These are phyloP conservation scores for Morus bassanus DNA, from an alignment of 2,797 vertebrate genomes.

Conservation along the genomic window DNA sequence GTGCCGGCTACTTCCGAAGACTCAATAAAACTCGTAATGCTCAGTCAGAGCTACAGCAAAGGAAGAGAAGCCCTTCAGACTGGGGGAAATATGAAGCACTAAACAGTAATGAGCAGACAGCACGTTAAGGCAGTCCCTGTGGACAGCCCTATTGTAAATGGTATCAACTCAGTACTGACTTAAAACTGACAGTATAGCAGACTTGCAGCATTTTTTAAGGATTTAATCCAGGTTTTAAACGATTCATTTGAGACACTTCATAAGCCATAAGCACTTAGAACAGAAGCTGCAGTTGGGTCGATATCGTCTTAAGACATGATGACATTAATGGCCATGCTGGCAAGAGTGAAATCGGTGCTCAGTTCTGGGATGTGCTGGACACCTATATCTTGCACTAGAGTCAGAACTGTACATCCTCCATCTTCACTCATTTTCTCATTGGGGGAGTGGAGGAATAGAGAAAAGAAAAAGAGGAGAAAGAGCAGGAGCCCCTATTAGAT, in stretches of 20 bases:
- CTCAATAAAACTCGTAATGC: background rate
- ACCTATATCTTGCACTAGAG: background rate
- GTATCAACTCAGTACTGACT: background rate
- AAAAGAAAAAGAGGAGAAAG: background rate
- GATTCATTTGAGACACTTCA: background rate
- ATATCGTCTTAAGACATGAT: background rate
- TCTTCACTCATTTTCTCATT: background rate
- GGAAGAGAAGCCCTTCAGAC: background rate
- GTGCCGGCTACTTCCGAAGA: background rate
- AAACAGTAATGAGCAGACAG: background rate
- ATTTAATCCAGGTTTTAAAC: background rate
- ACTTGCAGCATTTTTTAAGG: background rate
- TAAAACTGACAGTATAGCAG: background rate
- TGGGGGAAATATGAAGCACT: background rate
- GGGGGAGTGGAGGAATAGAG: background rate
- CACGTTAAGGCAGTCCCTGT: background rate
- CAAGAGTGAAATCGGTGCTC: background rate
- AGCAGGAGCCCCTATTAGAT: background rate
- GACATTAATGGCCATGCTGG: background rate
- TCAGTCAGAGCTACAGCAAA: background rate
- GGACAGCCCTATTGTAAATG: background rate
- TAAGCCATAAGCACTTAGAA: background rate
- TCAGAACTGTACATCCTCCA: background rate
- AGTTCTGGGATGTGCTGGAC: background rate
- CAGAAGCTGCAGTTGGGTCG: background rate